Evolutionary conservation across 2,797 vertebrate species (phyloP).

Genomic region (Gila robusta): DNA sequence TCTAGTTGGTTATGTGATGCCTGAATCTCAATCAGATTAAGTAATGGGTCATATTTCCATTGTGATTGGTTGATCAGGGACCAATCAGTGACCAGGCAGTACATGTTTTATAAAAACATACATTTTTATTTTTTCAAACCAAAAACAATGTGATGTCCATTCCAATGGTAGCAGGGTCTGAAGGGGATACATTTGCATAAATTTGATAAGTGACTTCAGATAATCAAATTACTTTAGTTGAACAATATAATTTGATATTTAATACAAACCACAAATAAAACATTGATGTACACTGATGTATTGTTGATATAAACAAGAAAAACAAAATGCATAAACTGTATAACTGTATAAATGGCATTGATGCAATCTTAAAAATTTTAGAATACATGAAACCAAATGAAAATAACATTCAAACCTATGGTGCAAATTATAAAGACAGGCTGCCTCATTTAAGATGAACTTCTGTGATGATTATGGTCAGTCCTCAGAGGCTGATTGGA

Average conservation of each 20-base stretch:
- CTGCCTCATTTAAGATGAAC: not conserved
- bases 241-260: not conserved
- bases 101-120: too few species aligned
- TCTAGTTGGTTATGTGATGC: too few species aligned
- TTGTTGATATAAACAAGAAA: not conserved
- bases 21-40: too few species aligned
- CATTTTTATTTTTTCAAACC: not conserved
- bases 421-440: not conserved
- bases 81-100: too few species aligned
- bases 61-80: not conserved
- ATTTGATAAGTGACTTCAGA: not conserved
- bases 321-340: not conserved
- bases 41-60: too few species aligned
- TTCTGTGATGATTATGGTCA: conserved; percentile 5
- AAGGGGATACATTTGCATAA: not conserved
- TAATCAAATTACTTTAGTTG: not conserved
- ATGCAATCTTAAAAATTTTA: not conserved
- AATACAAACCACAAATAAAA: not conserved
- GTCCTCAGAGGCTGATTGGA: conserved; percentile 7
- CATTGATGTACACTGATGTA: not conserved
- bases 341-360: not conserved
- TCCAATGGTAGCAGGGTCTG: not conserved
- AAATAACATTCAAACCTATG: not conserved
- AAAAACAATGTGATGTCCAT: not conserved
- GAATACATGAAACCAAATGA: not conserved